Percentiles rank a stretch among this genome's conserved stretches.
phyloP scores from a whole-genome alignment of 2,113 vertebrate genomes.

The Ariopsis seemanni region DNA sequence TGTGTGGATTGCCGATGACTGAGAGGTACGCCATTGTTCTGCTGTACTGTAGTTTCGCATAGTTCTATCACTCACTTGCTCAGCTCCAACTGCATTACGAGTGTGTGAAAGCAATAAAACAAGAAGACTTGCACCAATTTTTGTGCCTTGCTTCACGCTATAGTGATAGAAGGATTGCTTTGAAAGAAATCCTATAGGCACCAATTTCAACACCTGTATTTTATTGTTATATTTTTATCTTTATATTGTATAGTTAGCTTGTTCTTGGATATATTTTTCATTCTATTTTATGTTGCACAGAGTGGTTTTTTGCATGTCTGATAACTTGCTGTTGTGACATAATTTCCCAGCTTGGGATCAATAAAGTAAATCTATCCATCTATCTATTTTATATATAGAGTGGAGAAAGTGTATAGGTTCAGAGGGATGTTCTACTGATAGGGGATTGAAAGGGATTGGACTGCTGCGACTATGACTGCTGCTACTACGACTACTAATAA shows the following conservation, averaged over 20 bases:
- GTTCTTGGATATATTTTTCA: too few relatives aligned
- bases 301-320: too few relatives aligned
- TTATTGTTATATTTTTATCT: neutral
- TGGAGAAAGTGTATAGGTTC: neutral
- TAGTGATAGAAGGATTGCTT: neutral
- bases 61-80: conserved; percentile 36
- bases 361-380: too few relatives aligned
- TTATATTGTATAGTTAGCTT: too few relatives aligned
- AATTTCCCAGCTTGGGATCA: too few relatives aligned
- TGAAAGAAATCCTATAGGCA: neutral
- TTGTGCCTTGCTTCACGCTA: neutral
- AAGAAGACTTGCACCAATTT: conserved; percentile 12
- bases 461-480: too few relatives aligned
- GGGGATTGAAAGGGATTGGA: too few relatives aligned
- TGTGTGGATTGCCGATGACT: conserved; percentile 48
- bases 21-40: conserved; percentile 53
- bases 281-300: too few relatives aligned
- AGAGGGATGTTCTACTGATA: neutral
- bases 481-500: neutral
- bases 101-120: conserved; percentile 42
- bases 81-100: conserved; percentile 15
- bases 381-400: neutral
- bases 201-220: neutral
- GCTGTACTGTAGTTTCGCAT: conserved; percentile 54
- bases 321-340: too few relatives aligned